Conservation (phyloP, 2,888 invertebrate species). For the Acanthosepion lycidas region DNA sequence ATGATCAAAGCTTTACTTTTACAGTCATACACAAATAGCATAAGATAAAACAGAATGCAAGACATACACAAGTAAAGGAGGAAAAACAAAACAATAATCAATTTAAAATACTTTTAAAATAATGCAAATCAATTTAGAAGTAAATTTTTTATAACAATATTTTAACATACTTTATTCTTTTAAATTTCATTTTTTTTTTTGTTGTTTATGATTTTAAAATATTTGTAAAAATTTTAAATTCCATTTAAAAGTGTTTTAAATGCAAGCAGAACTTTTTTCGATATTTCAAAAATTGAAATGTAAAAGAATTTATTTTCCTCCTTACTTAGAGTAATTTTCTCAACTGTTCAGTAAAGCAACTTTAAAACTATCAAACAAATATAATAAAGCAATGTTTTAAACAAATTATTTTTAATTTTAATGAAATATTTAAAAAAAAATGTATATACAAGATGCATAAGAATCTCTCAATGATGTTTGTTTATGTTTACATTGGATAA, state of each 20-base stretch:
- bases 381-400: background rate
- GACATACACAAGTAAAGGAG: background rate
- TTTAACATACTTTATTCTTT: background rate
- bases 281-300: background rate
- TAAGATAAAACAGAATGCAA: background rate
- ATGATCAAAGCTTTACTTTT: conserved; percentile 15
- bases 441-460: background rate
- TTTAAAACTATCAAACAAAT: background rate
- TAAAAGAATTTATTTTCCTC: background rate
- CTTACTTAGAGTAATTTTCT: background rate
- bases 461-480: background rate
- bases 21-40: background rate
- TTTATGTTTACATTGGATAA: background rate
- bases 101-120: background rate
- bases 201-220: background rate
- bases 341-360: background rate
- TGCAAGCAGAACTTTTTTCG: background rate
- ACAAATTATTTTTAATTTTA: background rate
- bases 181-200: background rate
- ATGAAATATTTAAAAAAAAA: background rate
- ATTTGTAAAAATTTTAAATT: background rate
- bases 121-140: background rate
- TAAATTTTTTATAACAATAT: background rate
- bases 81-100: background rate
- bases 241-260: background rate